Evolutionary conservation across 2,888 invertebrate species (phyloP).

Genomic region (Tribolium freemani): DNA sequence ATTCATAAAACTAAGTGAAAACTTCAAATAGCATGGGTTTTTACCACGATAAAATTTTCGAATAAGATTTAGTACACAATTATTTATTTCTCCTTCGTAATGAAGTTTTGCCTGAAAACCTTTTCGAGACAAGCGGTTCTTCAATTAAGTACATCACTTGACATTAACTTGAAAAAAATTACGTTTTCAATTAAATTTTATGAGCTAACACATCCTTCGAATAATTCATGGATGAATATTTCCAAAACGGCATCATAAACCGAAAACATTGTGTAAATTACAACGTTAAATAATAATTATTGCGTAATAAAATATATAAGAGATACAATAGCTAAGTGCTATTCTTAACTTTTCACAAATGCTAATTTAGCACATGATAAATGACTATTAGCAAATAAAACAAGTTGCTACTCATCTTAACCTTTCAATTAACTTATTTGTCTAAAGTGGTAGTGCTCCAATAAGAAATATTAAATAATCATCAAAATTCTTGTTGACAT

Average conservation of each 20-base stretch:
- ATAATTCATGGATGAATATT: not conserved
- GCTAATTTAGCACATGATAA: conserved; percentile 9
- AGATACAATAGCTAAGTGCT: not conserved
- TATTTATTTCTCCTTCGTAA: too few species aligned
- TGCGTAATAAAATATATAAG: not conserved
- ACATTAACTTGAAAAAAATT: not conserved
- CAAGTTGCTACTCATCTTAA: not conserved
- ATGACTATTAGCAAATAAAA: not conserved
- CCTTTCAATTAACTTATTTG: not conserved
- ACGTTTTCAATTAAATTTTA: not conserved
- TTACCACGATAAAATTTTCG: too few species aligned
- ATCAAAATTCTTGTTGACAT: conserved; percentile 3
- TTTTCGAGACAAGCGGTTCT: too few species aligned
- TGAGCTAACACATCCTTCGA: not conserved
- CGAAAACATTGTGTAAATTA: not conserved
- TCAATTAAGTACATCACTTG: not conserved
- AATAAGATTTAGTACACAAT: too few species aligned
- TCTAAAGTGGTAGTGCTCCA: not conserved
- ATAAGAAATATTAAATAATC: not conserved
- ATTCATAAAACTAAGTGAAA: too few species aligned
- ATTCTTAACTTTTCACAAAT: conserved; percentile 7
- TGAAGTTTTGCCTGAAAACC: too few species aligned
- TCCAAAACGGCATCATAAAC: not conserved
- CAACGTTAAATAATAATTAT: conserved; percentile 15
- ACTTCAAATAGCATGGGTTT: too few species aligned